phyloP scores from a whole-genome alignment of 2,888 invertebrate genomes.

The Pristionchus japonicus region DNA sequence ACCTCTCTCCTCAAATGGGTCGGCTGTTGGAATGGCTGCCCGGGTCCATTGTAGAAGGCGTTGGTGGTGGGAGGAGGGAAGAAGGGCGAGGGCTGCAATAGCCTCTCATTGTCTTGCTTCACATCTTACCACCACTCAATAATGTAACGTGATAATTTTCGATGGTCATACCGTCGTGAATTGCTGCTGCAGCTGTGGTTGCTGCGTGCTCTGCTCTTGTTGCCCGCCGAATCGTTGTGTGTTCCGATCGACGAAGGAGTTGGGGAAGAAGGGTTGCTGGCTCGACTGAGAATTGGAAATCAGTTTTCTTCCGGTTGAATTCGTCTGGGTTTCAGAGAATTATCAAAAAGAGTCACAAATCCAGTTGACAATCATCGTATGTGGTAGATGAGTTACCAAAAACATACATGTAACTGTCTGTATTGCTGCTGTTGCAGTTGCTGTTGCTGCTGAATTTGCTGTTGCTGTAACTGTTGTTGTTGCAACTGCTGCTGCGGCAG shows the following conservation, averaged over 20 bases:
- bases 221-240: not conserved
- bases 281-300: not conserved
- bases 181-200: not conserved
- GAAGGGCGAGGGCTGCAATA: conserved; percentile 15
- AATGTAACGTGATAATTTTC: not conserved
- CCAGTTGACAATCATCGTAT: not conserved
- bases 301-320: not conserved
- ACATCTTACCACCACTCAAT: no score
- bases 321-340: not conserved
- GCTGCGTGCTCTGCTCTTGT: not conserved
- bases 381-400: no score
- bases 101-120: not conserved
- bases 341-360: not conserved
- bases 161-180: conserved; percentile 1
- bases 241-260: not conserved
- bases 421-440: not conserved
- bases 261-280: conserved; percentile 14
- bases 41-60: conserved; percentile 41
- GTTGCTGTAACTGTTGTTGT: conserved; percentile 6
- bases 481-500: conserved; percentile 22
- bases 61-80: conserved; percentile 3
- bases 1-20: not conserved
- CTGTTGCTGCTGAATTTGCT: not conserved
- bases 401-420: not conserved
- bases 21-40: conserved; percentile 12